Evolutionary conservation across 1,140 invertebrate species (phyloP), one percentile per base, ranked within the genome.

Genomic region (Ceratitis capitata): DNA sequence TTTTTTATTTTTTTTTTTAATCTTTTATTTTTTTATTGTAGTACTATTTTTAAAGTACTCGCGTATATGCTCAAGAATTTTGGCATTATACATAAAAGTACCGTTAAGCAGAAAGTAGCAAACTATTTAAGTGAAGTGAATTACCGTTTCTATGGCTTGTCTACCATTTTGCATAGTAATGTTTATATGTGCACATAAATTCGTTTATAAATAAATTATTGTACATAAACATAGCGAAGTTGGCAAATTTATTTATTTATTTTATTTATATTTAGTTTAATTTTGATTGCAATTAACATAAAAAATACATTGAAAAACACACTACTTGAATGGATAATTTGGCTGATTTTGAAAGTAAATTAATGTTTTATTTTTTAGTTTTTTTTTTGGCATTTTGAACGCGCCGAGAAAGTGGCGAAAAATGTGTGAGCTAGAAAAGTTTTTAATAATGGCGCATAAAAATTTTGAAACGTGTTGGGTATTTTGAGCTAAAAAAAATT

Each of bases 391-490:
- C 3, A 19, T 35, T 35, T 69, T 35, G 35, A 32, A 3, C 29
- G 32, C 61, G 3, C 35, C 61, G 61, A 69, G 61, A 69, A 69
- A 69, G 61, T 69, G 35, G 61, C 61, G 61, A 69, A 69, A 39
- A 39, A 39, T 29, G 14, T 5, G 29, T n/a, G n/a, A n/a, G n/a
- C 14, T 69, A 16, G n/a, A 32, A 69, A 1, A 39, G 51, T 69
- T 69, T 69, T 69, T 69, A 35, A 32, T 69, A 69, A 69, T 69
- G 32, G 61, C 32, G n/a, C 39, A 7, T 5, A 39, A 69, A 35
- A 69, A n/a, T 35, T 69, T 10, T 5, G 5, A 19, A 19, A 35
- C 61, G 61, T 69, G 61, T 19, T 3, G 16, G 1, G 14, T 19
- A 16, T 53, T 53, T 12, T 1, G 47, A 9, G 1, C 51, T 16